These are phyloP conservation scores for Drosophila quasianomalipes DNA, from an alignment of 2,888 invertebrate species.

Conservation along the genomic window DNA sequence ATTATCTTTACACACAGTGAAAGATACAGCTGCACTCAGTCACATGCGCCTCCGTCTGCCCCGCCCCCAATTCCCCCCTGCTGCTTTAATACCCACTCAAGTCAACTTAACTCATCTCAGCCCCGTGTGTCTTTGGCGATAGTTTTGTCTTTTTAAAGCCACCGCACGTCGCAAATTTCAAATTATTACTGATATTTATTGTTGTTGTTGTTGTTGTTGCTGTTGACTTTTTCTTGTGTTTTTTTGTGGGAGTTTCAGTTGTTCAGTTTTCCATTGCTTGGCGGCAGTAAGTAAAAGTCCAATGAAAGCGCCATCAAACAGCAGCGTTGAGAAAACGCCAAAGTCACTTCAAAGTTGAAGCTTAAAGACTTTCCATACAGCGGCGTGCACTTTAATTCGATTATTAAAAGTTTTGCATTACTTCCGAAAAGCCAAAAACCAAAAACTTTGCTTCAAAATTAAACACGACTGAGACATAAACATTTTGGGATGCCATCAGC, in stretches of 20 bases:
- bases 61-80: slow-evolving; percentile 1
- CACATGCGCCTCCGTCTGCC: neutral
- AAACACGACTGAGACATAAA: slow-evolving; percentile 49
- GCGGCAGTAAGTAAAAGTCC: slow-evolving; percentile 75
- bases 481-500: slow-evolving; percentile 41
- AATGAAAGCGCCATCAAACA: slow-evolving; percentile 71
- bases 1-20: slow-evolving; percentile 62
- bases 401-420: slow-evolving; percentile 81
- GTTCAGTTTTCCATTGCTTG: slow-evolving; percentile 52
- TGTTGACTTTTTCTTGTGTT: slow-evolving; percentile 19
- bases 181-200: slow-evolving; percentile 32
- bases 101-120: slow-evolving; percentile 40
- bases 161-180: slow-evolving; percentile 36
- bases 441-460: slow-evolving; percentile 18
- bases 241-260: slow-evolving; percentile 62
- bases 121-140: slow-evolving; percentile 48
- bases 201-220: slow-evolving; percentile 12
- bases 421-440: slow-evolving; percentile 59
- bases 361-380: slow-evolving; percentile 72
- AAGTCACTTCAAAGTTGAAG: slow-evolving; percentile 41
- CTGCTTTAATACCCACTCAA: slow-evolving; percentile 16
- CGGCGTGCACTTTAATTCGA: slow-evolving; percentile 75
- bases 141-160: slow-evolving; percentile 65
- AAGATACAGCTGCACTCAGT: slow-evolving; percentile 27
- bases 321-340: slow-evolving; percentile 48